phyloP scores from a whole-genome alignment of 2,797 vertebrate genomes.

The Bovichtus diacanthus region DNA sequence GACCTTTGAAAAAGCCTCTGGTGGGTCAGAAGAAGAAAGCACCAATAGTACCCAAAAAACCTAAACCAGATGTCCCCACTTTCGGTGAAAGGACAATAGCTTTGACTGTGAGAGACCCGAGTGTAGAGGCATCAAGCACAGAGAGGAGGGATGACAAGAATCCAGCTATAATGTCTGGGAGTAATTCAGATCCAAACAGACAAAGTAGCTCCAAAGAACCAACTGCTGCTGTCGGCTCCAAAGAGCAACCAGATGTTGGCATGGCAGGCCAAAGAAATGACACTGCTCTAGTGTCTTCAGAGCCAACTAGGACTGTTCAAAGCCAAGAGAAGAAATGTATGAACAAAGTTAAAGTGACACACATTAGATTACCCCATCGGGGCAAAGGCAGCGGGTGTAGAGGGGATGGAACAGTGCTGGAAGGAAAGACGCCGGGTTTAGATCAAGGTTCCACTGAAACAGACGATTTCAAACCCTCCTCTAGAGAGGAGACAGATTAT shows the following conservation, averaged over 20 bases:
- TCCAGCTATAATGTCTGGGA: slow-evolving; percentile 23
- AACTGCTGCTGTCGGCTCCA: slow-evolving; percentile 17
- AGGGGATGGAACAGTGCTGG: slow-evolving; percentile 19
- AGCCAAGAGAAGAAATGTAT: slow-evolving; percentile 72
- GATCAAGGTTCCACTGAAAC: slow-evolving; percentile 15
- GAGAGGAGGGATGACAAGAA: slow-evolving; percentile 3
- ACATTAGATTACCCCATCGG: slow-evolving; percentile 53
- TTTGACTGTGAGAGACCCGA: slow-evolving; percentile 20
- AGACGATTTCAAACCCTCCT: background rate
- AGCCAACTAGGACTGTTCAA: slow-evolving; percentile 24
- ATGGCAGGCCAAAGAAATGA: slow-evolving; percentile 26
- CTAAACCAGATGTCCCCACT: slow-evolving; percentile 30
- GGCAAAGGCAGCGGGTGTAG: slow-evolving; percentile 39
- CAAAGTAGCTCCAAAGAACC: slow-evolving; percentile 46
- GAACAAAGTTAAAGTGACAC: slow-evolving; percentile 75
- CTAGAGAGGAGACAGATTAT: slow-evolving; percentile 12
- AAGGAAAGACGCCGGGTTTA: background rate
- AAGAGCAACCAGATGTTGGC: slow-evolving; percentile 54
- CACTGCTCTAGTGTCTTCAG: slow-evolving; percentile 24
- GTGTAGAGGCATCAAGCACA: slow-evolving; percentile 10
- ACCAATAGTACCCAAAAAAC: background rate
- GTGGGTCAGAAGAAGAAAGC: slow-evolving; percentile 23
- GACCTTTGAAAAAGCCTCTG: slow-evolving; percentile 49
- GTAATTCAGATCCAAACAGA: slow-evolving; percentile 29
- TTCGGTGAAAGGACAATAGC: slow-evolving; percentile 12